Evolutionary conservation across 2,888 invertebrate genomes (phyloP), one percentile per base, ranked within the genome.

Genomic region (Eupeodes latifasciatus): DNA sequence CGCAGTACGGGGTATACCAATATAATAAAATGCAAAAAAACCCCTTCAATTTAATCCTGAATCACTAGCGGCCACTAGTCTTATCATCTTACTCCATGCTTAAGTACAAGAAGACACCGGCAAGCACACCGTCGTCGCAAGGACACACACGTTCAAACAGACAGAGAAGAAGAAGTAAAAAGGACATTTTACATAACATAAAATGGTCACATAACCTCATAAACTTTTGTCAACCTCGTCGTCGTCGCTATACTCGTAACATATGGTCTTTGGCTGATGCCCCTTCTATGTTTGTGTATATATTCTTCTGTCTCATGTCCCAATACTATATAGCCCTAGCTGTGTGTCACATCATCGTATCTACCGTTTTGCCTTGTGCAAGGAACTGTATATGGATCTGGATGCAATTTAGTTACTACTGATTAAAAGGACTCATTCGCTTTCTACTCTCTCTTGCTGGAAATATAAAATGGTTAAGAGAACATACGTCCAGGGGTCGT

Each of bases 171-270:
- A 19, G 40, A 40, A 27, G 72, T 47, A 72, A 61, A 79, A 78
- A 69, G 57, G 51, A 67, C 62, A 78, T 75, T 82, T 79, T 82
- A 76, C 81, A 82, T 53, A 76, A 80, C 61, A 64, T 47, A 67
- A 81, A 81, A 75, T 40, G 36, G 36, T 78, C 81, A 14, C 81
- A 85, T 81, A 85, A 85, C 74, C 78, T 78, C 81, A 59, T 69
- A 84, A 75, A 84, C 75, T 69, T 61, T 69, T 75, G 62, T 62
- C 75, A 62, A 79, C 79, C 61, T 75, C 9, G 40, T 71, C 69
- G 19, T 40, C 40, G 40, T 40, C 40, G 40, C 40, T 9, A 19
- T 71, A 40, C 69, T 67, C 67, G 40, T 62, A 62, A 16, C 40
- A 6, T 62, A 62, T 44, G 62, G 62, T 62, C 62, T 62, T 62